Evolutionary conservation across 2,797 vertebrate genomes (phyloP).

Genomic region (Tauraco hartlaubi): DNA sequence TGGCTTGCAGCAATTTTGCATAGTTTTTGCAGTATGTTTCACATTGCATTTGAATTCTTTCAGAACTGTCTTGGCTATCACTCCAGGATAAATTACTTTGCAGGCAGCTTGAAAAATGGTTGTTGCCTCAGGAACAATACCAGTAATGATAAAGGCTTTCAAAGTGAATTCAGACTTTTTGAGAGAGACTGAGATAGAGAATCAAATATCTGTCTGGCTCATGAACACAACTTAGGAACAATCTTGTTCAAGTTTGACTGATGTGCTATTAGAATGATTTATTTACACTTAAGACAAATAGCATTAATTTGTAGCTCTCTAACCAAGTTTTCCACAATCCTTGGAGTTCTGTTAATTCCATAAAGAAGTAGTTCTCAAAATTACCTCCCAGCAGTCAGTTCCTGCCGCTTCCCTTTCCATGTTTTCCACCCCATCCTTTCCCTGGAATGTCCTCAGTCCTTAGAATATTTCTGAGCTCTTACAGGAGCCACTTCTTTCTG

Average conservation of each 20-base stretch:
- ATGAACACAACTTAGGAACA: background rate
- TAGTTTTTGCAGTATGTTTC: background rate
- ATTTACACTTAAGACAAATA: background rate
- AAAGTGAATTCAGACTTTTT: background rate
- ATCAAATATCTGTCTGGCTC: background rate
- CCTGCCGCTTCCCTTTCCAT: too few relatives aligned
- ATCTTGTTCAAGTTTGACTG: background rate
- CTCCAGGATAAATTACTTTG: background rate
- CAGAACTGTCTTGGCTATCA: background rate
- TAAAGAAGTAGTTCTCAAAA: background rate
- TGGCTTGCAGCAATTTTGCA: background rate
- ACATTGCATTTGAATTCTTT: background rate
- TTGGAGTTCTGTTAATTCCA: background rate
- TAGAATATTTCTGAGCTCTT: background rate
- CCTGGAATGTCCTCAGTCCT: background rate
- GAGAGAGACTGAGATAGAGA: background rate
- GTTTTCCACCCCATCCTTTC: background rate
- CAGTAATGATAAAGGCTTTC: background rate
- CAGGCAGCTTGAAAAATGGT: background rate
- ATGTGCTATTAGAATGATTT: background rate
- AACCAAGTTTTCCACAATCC: background rate
- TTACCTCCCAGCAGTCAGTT: background rate
- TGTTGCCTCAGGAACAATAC: background rate
- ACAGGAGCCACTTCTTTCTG: background rate
- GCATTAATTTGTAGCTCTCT: background rate